Evolutionary conservation across 1,140 invertebrate genomes (phyloP).

Genomic region (Platorchestia sp.): DNA sequence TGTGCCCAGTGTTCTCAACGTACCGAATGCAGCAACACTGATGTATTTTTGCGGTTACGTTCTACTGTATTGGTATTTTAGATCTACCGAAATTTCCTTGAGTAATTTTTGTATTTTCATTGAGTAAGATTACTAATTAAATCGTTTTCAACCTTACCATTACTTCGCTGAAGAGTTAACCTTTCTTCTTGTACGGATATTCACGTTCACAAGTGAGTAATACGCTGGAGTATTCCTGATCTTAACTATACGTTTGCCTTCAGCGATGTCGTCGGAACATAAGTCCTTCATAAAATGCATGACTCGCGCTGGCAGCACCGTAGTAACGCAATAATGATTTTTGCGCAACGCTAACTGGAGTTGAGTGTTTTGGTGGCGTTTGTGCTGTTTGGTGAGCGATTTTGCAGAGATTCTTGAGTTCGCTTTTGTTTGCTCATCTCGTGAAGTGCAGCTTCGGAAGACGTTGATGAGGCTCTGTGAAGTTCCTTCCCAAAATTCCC

Average conservation of each 20-base stretch:
- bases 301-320: background rate
- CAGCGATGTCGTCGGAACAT: background rate
- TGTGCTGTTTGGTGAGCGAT: background rate
- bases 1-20: no score
- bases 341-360: background rate
- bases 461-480: background rate
- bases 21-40: no score
- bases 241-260: background rate
- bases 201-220: background rate
- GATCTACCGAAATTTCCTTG: no score
- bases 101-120: no score
- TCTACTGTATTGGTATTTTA: no score
- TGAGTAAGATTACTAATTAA: no score
- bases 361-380: slow-evolving; percentile 9
- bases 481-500: background rate
- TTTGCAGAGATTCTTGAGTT: background rate
- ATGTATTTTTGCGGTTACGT: no score
- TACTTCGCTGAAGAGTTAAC: no score
- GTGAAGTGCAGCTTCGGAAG: background rate
- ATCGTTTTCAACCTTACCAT: no score
- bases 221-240: background rate
- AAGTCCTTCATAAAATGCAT: background rate
- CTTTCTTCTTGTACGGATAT: no score
- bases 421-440: background rate
- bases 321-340: slow-evolving; percentile 14